phyloP scores from a whole-genome alignment of 2,113 vertebrate genomes.

The Gopherus evgoodei region DNA sequence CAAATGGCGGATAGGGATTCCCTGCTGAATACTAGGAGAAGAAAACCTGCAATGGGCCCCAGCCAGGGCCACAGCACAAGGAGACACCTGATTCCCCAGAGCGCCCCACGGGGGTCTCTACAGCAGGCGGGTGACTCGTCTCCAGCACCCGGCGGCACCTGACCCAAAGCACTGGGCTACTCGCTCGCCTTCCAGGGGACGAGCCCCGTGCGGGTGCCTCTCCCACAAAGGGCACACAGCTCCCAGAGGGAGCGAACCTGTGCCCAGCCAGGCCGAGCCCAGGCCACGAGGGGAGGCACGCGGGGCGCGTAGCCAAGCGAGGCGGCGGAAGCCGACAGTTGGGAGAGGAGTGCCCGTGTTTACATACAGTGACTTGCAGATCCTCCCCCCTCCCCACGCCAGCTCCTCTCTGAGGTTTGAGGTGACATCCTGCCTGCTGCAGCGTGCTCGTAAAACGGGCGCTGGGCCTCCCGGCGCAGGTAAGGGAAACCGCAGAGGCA shows the following conservation, averaged over 20 bases:
- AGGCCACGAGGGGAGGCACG: no score
- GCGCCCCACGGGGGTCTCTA: not conserved
- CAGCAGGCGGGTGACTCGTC: not conserved
- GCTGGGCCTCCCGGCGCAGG: conserved; percentile 25
- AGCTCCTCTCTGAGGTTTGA: conserved; percentile 69
- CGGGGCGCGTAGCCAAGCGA: fast-evolving
- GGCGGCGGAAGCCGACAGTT: not conserved
- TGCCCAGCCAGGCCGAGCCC: fast-evolving
- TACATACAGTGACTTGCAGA: not conserved
- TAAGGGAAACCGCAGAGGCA: conserved; percentile 46
- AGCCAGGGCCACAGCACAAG: not conserved
- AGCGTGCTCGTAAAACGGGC: not conserved
- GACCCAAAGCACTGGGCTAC: fast-evolving
- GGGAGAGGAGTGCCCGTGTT: conserved; percentile 1
- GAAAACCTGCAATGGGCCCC: no score
- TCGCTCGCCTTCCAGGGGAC: not conserved
- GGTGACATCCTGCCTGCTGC: conserved; percentile 67
- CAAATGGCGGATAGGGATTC: no score
- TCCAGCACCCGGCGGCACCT: not conserved
- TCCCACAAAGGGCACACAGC: not conserved
- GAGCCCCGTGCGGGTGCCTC: no score
- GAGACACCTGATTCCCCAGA: not conserved
- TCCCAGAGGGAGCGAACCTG: fast-evolving
- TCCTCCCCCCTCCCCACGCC: not conserved
- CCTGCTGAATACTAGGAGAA: no score